These are phyloP conservation scores for Zeuzera pyrina DNA, from an alignment of 2,888 invertebrate genomes.

Conservation along the genomic window DNA sequence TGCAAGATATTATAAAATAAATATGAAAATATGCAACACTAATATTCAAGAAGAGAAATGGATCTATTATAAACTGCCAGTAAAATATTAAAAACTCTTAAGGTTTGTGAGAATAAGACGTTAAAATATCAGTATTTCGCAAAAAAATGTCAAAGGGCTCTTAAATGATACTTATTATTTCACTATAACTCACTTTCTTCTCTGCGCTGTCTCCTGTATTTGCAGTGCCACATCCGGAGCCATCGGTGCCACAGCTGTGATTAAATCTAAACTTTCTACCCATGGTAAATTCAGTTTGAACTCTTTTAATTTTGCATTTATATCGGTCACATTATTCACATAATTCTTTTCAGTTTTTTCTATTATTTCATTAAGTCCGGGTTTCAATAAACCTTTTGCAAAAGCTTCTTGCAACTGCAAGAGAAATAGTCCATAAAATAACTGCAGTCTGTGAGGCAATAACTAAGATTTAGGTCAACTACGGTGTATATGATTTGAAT, in stretches of 20 bases:
- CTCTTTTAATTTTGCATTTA: slow-evolving; percentile 81
- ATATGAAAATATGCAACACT: too few species aligned
- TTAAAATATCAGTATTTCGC: too few species aligned
- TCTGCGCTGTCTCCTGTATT: slow-evolving; percentile 82
- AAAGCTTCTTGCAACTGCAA: slow-evolving; percentile 92
- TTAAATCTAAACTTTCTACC: slow-evolving; percentile 88
- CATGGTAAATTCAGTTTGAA: slow-evolving; percentile 84
- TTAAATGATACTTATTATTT: too few species aligned
- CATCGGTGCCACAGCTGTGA: slow-evolving; percentile 83
- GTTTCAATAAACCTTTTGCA: slow-evolving; percentile 86
- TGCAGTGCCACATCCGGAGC: slow-evolving; percentile 89
- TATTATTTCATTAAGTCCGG: slow-evolving; percentile 84
- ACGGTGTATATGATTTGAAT: too few species aligned
- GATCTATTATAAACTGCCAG: too few species aligned
- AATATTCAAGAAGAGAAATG: too few species aligned
- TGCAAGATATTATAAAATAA: too few species aligned
- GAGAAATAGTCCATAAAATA: slow-evolving; percentile 5
- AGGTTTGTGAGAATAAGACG: too few species aligned
- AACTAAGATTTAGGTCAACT: slow-evolving; percentile 3
- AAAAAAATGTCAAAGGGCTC: too few species aligned
- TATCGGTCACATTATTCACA: slow-evolving; percentile 81
- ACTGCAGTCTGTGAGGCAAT: neutral
- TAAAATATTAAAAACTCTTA: too few species aligned
- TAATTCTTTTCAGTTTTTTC: slow-evolving; percentile 69
- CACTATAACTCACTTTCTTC: slow-evolving; percentile 62